These are phyloP conservation scores for Isaurus tuberculatus DNA, from an alignment of 92 coral and sea anemone genomes.

Conservation along the genomic window DNA sequence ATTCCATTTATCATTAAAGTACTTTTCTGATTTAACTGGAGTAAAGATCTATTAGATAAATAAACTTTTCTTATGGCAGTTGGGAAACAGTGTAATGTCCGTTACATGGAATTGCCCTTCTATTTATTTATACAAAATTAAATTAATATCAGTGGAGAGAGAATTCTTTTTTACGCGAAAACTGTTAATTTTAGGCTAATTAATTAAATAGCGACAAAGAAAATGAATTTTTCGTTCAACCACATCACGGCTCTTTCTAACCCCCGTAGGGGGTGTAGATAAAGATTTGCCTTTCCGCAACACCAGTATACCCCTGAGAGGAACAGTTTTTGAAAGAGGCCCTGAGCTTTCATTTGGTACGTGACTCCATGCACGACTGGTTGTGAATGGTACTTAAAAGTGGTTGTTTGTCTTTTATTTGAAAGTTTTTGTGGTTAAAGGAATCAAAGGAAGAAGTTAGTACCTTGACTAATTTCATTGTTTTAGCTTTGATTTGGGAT, in stretches of 20 bases:
- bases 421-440: constrained; percentile 19
- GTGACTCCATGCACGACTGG: constrained; percentile 9
- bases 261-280: constrained; percentile 1
- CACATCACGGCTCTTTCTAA: constrained; percentile 5
- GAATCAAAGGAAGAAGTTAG: constrained; percentile 19
- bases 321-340: neutral
- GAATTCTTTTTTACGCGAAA: too few relatives aligned
- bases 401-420: constrained; percentile 15
- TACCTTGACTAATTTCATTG: constrained; percentile 24
- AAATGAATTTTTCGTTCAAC: neutral
- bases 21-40: constrained; percentile 16
- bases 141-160: too few relatives aligned
- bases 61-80: constrained; percentile 20
- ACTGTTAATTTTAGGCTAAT: too few relatives aligned
- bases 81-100: constrained; percentile 37
- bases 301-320: constrained; percentile 7
- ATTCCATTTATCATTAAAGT: constrained; percentile 32
- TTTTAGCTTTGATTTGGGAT: constrained; percentile 18
- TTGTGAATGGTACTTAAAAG: constrained; percentile 8
- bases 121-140: too few relatives aligned
- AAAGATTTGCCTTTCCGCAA: neutral
- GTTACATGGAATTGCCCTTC: constrained; percentile 31
- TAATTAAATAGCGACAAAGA: too few relatives aligned
- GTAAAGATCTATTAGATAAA: constrained; percentile 35
- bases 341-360: constrained; percentile 11